Evolutionary conservation across 2,888 invertebrate species (phyloP), one percentile per base, ranked within the genome.

Genomic region (Carabus problematicus): DNA sequence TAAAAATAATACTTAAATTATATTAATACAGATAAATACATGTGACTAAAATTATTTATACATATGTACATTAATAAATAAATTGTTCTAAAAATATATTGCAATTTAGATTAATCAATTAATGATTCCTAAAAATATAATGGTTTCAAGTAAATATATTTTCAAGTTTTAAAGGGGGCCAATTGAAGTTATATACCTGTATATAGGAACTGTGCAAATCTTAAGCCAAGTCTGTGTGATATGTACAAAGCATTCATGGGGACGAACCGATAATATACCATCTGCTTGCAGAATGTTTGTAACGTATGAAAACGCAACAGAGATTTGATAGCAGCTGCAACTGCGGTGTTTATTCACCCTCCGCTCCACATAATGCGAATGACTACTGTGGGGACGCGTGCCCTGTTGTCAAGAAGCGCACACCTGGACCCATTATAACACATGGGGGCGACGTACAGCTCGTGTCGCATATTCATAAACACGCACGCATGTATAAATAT

Each of bases 251-350:
- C 9, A 52, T 18, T 14, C 16, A 52, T 16, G 52, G 52, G 29
- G 29, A 29, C 29, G 29, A 29, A 29, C 29, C 29, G 29, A 6
- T 29, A 29, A 14, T 52, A 14, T 16, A 52, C 14, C 64, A 64
- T 64, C 64, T 64, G 64, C 45, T 29, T 29, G 19, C 19, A 43
- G 45, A 54, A 39, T 62, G 62, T 43, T 54, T 42, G 39, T 64
- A 64, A 64, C 64, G 64, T 56, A 64, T 40, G 54, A 64, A 42
- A 54, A 56, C 29, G 55, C 64, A 18, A 55, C 45, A 6, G 56
- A 64, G 64, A 66, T 66, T 66, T 66, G 29, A 19, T 41, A 29
- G 49, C 66, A 66, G 58, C 66, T 66, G 59, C 42, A n/a, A 3
- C 16, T 59, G 14, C 14, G 59, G 59, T 8, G 8, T 7, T 14